Evolutionary conservation across 2,797 vertebrate species (phyloP), one percentile per base, ranked within the genome.

Genomic region (Microcaecilia unicolor): DNA sequence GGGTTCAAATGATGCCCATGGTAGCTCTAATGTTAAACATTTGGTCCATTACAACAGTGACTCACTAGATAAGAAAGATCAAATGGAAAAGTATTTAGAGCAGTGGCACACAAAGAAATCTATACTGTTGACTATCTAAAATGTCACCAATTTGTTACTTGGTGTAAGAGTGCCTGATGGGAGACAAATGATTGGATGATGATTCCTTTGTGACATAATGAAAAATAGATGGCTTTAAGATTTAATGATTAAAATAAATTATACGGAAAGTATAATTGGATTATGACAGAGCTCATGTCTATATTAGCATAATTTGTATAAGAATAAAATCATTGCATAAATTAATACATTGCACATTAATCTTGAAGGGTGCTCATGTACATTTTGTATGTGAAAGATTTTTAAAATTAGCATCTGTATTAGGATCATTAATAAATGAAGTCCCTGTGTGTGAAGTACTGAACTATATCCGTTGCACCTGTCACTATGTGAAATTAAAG

Each of bases 241-340:
- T 18, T 37, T 24, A 7, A 55, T 39, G 30, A 42, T 46, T 47
- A 13, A 15, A n/a, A n/a, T 40, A 0, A 34, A 47, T 36, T 51
- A 23, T 21, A 42, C 31, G 29, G n/a, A 46, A 44, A 1, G 28
- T 41, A 33, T 37, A 55, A 55, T 10, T 37, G 25, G 22, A 42
- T 2, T 48, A 20, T 29, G 30, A 27, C 20, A 48, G 68, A 51
- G 42, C 31, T 19, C 46, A 23, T 15, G 17, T 60, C 41, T 14
- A 27, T 35, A 31, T 28, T 63, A 62, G 48, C 41, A 42, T 7
- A 27, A 28, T 5, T 53, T 39, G 44, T 45, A 56, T 18, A 48
- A 59, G 21, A 67, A 52, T 41, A 34, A 60, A 60, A 58, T 23
- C 4, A 31, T 18, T 7, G 30, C n/a, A 27, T 37, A 16, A 37